Conservation (phyloP, 2,797 vertebrate genomes). For the Hemitrygon akajei region DNA sequence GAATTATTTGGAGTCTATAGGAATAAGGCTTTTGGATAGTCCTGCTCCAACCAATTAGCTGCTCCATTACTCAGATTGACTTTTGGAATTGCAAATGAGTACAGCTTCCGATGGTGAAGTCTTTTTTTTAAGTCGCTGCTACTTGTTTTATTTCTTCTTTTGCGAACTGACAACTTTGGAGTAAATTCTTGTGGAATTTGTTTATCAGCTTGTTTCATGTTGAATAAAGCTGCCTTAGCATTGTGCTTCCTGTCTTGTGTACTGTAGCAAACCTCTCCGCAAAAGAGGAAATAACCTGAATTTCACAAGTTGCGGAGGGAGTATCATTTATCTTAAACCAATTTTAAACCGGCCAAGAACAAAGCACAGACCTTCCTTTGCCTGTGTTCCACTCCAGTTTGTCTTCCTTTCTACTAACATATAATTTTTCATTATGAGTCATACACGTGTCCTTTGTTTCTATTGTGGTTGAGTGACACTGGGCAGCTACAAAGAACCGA, state of each 20-base stretch:
- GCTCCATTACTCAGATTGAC: no score
- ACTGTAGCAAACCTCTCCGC: neutral
- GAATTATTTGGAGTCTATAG: no score
- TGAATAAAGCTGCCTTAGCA: neutral
- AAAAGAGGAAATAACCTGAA: neutral
- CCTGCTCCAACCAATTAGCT: no score
- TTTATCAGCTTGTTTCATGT: neutral
- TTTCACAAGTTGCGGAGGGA: conserved; percentile 15
- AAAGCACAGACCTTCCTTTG: neutral
- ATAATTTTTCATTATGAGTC: conserved; percentile 18
- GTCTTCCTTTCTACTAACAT: neutral
- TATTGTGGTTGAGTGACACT: conserved; percentile 16
- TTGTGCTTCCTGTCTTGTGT: neutral
- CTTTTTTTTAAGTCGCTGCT: no score
- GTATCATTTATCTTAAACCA: neutral
- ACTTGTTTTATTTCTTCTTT: no score
- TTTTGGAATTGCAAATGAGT: no score
- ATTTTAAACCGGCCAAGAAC: neutral
- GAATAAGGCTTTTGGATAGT: no score
- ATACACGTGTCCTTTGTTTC: neutral
- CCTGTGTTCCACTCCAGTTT: neutral
- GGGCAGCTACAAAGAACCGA: conserved; percentile 19
- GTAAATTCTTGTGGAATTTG: neutral
- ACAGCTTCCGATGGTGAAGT: no score
- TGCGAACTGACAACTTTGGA: no score